Evolutionary conservation across 64 coral and sea anemone genomes (phyloP), one percentile per base, ranked within the genome.

Genomic region (Cladopsammia gracilis): DNA sequence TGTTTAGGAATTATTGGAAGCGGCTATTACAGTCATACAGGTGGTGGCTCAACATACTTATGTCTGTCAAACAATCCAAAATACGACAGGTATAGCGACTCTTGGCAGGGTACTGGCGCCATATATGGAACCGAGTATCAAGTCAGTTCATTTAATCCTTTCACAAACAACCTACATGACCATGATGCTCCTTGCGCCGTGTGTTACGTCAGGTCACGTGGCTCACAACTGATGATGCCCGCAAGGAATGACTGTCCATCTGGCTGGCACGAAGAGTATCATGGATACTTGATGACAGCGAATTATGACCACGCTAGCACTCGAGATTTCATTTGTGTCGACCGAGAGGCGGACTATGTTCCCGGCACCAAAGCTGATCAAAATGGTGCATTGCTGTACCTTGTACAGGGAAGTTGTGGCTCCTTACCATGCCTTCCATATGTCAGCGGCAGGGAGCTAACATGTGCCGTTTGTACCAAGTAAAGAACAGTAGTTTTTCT

Each of bases 391-490:
- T 52, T 95, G 61, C 44, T 95, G 50, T 90, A 78, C 65, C 64
- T 79, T 4, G 93, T 95, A 47, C 59, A 90, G 48, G 88, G 88
- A 22, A 8, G 1, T 10, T 95, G 93, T 84, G 72, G 79, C 2
- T 24, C 70, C 1, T 74, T 95, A 42, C 87, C 88, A 3, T 95
- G 93, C 68, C 57, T 47, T 0, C 87, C 66, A 10, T 95, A 95
- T 43, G 48, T 79, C 9, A n/a, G 56, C 7, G 42, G 58, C 19
- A 60, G 93, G 2, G 88, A 95, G 54, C 67, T 90, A 25, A 95
- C 78, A n/a, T 90, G 93, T 47, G 93, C 88, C 6, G 93, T 95
- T 19, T 95, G 93, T 60, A 86, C 62, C 48, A 90, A 90, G 51
- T 95, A 76, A 90, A 78, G 61, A 64, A 4, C 61, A 16, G 16